These are phyloP conservation scores for Romanomermis culicivorax DNA, from an alignment of 2,888 invertebrate genomes.

Conservation along the genomic window DNA sequence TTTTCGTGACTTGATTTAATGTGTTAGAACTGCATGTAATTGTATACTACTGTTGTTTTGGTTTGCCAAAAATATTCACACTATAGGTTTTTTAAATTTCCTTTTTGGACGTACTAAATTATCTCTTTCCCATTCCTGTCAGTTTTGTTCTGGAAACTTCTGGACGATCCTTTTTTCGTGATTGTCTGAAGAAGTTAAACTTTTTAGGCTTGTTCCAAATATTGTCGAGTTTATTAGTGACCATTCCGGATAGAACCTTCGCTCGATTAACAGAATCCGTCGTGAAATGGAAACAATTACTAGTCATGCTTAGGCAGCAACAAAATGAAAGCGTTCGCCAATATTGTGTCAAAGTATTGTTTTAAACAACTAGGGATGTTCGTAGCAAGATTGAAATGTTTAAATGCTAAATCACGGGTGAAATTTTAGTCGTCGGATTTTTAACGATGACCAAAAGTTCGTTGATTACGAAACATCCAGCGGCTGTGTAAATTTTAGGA, in stretches of 20 bases:
- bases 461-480: too few species aligned
- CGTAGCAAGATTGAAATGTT: too few species aligned
- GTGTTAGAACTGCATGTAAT: too few species aligned
- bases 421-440: too few species aligned
- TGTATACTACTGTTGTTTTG: too few species aligned
- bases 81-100: background rate
- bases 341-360: background rate
- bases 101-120: background rate
- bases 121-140: background rate
- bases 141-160: conserved; percentile 1
- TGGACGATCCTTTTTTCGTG: background rate
- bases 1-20: too few species aligned
- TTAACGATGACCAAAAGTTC: too few species aligned
- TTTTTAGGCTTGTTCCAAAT: conserved; percentile 6
- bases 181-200: too few species aligned
- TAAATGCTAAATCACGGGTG: too few species aligned
- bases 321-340: background rate
- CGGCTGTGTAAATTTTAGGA: too few species aligned
- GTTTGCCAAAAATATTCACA: too few species aligned
- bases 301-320: conserved; percentile 12
- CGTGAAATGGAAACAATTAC: conserved; percentile 11
- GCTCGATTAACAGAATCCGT: conserved; percentile 1
- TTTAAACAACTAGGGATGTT: too few species aligned
- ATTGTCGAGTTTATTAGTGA: conserved; percentile 1
- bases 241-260: conserved; percentile 5